These are phyloP conservation scores for Psylliodes chrysocephalus DNA, from an alignment of 2,888 invertebrate genomes.

Conservation along the genomic window DNA sequence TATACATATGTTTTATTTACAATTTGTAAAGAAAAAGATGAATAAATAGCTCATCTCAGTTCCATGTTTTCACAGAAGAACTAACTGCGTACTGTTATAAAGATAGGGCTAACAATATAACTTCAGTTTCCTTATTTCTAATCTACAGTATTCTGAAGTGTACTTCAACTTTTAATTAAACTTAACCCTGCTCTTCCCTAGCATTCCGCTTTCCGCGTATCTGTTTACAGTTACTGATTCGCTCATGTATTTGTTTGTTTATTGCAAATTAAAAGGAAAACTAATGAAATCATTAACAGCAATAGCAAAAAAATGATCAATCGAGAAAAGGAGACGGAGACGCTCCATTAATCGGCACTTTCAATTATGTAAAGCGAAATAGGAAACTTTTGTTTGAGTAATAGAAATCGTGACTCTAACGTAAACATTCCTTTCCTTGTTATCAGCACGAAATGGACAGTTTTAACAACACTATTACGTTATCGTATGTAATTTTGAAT, in stretches of 20 bases:
- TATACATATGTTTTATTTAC: too few species aligned
- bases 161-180: too few species aligned
- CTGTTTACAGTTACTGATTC: too few species aligned
- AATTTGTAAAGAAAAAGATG: too few species aligned
- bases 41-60: too few species aligned
- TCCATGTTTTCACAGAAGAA: too few species aligned
- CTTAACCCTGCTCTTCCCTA: not conserved
- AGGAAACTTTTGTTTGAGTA: slow-evolving; percentile 16
- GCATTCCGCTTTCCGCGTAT: too few species aligned
- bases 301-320: not conserved
- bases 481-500: not conserved
- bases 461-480: not conserved
- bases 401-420: slow-evolving; percentile 17
- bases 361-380: slow-evolving; percentile 15
- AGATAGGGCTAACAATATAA: too few species aligned
- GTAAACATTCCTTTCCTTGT: slow-evolving; percentile 1
- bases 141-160: too few species aligned
- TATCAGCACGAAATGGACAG: slow-evolving; percentile 5
- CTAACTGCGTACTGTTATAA: too few species aligned
- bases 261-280: not conserved
- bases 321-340: not conserved
- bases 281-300: slow-evolving; percentile 4
- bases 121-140: too few species aligned
- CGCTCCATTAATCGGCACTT: slow-evolving; percentile 10
- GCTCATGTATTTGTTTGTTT: not conserved